phyloP scores from a whole-genome alignment of 2,113 vertebrate species.

The Aleadryas rufinucha region DNA sequence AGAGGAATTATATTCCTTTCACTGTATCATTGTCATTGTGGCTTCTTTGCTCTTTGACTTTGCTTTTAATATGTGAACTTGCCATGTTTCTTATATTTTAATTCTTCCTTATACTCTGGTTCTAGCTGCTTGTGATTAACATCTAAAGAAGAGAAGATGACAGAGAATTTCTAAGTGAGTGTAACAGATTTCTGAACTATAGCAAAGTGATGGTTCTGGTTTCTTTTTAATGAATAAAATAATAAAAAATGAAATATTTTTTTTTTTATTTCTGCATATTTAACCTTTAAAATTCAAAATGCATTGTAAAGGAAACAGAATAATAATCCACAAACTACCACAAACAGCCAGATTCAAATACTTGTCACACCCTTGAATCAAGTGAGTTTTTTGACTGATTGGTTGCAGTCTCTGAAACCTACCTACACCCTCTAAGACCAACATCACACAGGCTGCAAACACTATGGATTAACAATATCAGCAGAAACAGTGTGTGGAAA shows the following conservation, averaged over 20 bases:
- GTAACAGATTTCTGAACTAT: background rate
- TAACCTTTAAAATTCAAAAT: background rate
- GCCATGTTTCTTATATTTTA: background rate
- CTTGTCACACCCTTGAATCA: background rate
- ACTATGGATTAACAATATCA: background rate
- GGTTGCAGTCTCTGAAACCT: background rate
- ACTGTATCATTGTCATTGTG: background rate
- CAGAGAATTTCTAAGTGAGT: background rate
- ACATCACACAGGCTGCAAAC: background rate
- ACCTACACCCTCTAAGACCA: background rate
- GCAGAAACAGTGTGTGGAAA: background rate
- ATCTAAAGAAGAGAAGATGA: constrained; percentile 24
- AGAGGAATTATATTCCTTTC: background rate
- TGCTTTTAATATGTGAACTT: background rate
- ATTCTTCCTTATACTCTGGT: constrained; percentile 7
- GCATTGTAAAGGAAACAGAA: background rate
- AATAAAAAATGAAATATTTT: background rate
- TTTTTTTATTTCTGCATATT: background rate
- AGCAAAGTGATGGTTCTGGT: background rate
- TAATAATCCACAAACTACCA: background rate
- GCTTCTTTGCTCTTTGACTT: background rate
- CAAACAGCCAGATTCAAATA: background rate
- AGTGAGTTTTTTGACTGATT: background rate
- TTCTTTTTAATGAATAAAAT: background rate
- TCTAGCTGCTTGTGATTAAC: background rate